Percentiles rank a stretch among this genome's conserved stretches.
phyloP scores from a whole-genome alignment of 2,113 vertebrate species.

The Burhinus bistriatus region DNA sequence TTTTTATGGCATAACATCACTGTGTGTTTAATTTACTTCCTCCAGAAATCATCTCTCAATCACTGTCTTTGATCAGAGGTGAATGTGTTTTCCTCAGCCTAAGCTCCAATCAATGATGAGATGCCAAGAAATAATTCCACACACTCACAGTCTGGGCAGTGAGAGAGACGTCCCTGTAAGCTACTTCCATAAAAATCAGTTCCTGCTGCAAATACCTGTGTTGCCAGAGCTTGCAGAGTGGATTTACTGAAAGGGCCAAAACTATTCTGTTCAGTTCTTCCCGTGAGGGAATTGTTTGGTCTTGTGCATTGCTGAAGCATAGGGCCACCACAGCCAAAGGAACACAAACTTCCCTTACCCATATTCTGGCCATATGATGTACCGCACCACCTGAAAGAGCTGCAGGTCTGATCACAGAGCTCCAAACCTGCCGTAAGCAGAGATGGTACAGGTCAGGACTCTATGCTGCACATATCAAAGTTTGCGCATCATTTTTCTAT shows the following conservation, averaged over 20 bases:
- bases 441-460: not conserved
- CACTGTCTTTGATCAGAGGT: not conserved
- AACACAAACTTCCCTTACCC: not conserved
- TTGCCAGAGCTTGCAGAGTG: not conserved
- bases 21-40: not conserved
- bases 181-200: not conserved
- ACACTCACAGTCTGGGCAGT: not conserved
- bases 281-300: not conserved
- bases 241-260: not conserved
- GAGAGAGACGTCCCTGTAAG: not conserved
- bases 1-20: not conserved
- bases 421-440: not conserved
- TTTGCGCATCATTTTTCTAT: not conserved
- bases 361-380: not conserved
- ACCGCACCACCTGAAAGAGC: not conserved
- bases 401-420: not conserved
- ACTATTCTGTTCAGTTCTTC: not conserved
- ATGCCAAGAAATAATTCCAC: not conserved
- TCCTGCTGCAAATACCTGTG: not conserved
- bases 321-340: not conserved
- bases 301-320: not conserved
- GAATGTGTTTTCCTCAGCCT: not conserved
- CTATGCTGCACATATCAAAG: not conserved
- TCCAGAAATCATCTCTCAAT: not conserved
- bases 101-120: not conserved